A percentile compares a stretch with the other conserved stretches of the same genome.
Evolutionary conservation across 2,113 vertebrate genomes (phyloP).

Genomic region (Axis porcinus): DNA sequence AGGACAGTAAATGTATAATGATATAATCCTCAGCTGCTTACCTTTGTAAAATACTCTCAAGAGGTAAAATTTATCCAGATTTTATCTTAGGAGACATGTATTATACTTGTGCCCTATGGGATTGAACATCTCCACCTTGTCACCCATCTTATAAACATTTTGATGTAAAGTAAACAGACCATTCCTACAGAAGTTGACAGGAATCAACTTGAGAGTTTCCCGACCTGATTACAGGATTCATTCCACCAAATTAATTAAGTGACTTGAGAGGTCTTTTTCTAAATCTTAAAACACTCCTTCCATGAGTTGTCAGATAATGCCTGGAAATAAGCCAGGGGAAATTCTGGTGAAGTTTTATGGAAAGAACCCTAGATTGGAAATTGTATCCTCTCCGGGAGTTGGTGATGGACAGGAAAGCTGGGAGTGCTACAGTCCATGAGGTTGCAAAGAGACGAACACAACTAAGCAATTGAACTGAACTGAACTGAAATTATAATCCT

Average conservation of each 20-base stretch:
- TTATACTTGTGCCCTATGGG: background rate
- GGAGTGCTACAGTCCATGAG: background rate
- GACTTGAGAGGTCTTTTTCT: background rate
- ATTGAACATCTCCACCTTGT: background rate
- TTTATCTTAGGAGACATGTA: background rate
- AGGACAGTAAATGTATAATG: background rate
- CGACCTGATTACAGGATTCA: background rate
- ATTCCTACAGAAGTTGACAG: background rate
- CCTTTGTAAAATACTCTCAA: background rate
- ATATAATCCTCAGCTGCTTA: background rate
- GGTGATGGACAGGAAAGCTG: background rate
- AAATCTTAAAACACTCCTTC: background rate
- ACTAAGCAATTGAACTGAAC: background rate
- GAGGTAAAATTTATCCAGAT: background rate
- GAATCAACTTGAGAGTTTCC: background rate
- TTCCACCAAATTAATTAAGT: background rate
- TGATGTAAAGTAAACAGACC: background rate
- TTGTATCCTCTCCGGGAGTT: background rate
- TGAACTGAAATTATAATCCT: background rate
- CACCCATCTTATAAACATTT: background rate
- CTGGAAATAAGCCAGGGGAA: background rate
- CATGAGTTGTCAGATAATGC: background rate
- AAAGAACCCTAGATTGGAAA: background rate
- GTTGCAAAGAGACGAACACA: background rate
- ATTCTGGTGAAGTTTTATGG: background rate